These are phyloP conservation scores for Cryptosula pallasiana DNA, from an alignment of 2,888 invertebrate genomes.

Conservation along the genomic window DNA sequence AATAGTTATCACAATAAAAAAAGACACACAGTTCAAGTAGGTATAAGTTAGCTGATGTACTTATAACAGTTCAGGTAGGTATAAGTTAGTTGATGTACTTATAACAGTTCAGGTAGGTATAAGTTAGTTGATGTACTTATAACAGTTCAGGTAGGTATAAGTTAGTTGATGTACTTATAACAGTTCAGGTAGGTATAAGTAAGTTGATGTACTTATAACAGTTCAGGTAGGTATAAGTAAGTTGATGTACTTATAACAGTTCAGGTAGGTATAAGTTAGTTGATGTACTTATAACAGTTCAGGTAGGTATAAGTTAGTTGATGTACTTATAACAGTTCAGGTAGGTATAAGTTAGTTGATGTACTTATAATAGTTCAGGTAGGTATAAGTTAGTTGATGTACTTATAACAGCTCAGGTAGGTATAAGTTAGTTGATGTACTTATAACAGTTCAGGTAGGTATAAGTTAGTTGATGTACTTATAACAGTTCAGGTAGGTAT, in stretches of 20 bases:
- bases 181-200: no score
- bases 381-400: neutral
- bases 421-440: neutral
- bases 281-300: neutral
- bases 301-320: no score
- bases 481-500: no score
- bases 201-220: no score
- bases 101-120: neutral
- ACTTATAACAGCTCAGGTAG: neutral
- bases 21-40: neutral
- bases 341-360: no score
- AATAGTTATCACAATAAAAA: neutral
- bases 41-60: neutral
- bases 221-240: no score
- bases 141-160: no score
- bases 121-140: neutral
- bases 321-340: no score
- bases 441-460: neutral
- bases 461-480: no score
- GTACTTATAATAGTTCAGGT: no score
- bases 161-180: no score
- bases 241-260: neutral
- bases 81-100: neutral
- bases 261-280: neutral
- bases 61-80: neutral